phyloP scores from a whole-genome alignment of 2,888 invertebrate genomes.

The Cetonia aurata region DNA sequence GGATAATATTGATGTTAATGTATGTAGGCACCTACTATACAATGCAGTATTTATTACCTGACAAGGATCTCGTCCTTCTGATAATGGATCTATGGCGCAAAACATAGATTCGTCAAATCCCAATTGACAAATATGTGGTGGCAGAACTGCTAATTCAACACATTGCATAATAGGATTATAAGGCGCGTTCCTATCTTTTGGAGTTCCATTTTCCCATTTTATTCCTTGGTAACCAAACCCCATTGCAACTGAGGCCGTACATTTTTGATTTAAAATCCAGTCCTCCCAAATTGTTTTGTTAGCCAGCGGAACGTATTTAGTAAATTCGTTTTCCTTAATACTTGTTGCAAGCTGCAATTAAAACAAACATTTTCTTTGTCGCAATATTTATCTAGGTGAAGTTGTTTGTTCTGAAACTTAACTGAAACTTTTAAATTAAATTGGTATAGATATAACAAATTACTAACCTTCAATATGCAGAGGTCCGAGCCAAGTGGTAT shows the following conservation, averaged over 20 bases:
- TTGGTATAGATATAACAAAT: not conserved
- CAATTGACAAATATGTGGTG: constrained; percentile 9
- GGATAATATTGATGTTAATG: too few species aligned
- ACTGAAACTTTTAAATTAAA: not conserved
- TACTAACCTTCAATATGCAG: constrained; percentile 32
- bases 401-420: not conserved
- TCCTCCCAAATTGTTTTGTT: constrained; percentile 7
- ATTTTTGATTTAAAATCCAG: not conserved
- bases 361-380: not conserved
- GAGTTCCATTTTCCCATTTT: constrained; percentile 28
- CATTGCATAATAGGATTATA: constrained; percentile 32
- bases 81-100: constrained; percentile 31
- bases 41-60: not conserved
- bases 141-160: constrained; percentile 13
- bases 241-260: constrained; percentile 24
- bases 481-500: constrained; percentile 22
- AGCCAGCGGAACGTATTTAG: constrained; percentile 15
- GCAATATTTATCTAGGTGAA: not conserved
- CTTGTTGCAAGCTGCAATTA: constrained; percentile 14
- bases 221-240: constrained; percentile 32
- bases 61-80: constrained; percentile 31
- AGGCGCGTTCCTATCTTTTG: constrained; percentile 22
- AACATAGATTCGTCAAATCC: constrained; percentile 25
- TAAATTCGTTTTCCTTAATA: constrained; percentile 20
- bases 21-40: too few species aligned